These are phyloP conservation scores for Reticulitermes lucifugus DNA, from an alignment of 2,888 invertebrate species.

Conservation along the genomic window DNA sequence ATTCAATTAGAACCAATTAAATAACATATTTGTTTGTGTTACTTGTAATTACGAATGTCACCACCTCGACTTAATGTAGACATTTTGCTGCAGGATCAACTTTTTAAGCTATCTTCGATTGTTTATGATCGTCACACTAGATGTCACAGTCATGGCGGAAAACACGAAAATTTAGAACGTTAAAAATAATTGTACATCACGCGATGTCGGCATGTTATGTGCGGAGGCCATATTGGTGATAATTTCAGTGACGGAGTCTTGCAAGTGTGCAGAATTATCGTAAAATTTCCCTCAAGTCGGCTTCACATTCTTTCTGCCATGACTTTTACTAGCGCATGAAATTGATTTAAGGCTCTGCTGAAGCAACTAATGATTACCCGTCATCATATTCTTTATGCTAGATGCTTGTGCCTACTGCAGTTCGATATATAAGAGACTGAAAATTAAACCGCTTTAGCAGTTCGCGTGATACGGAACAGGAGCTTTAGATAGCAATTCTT, in stretches of 20 bases:
- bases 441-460: no score
- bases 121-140: neutral
- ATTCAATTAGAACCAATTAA: no score
- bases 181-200: neutral
- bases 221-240: neutral
- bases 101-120: neutral
- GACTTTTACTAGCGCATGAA: slow-evolving; percentile 16
- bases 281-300: neutral
- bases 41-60: no score
- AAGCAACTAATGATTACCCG: neutral
- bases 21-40: no score
- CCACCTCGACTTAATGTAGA: no score
- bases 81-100: neutral
- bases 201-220: neutral
- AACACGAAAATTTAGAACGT: neutral
- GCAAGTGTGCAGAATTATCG: neutral
- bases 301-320: neutral
- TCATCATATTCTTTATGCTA: neutral
- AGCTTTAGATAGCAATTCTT: no score
- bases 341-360: slow-evolving; percentile 5
- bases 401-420: neutral
- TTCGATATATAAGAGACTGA: no score
- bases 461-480: no score
- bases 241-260: neutral
- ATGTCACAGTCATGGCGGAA: neutral